phyloP scores from a whole-genome alignment of 2,113 vertebrate species.

The Podarcis muralis region DNA sequence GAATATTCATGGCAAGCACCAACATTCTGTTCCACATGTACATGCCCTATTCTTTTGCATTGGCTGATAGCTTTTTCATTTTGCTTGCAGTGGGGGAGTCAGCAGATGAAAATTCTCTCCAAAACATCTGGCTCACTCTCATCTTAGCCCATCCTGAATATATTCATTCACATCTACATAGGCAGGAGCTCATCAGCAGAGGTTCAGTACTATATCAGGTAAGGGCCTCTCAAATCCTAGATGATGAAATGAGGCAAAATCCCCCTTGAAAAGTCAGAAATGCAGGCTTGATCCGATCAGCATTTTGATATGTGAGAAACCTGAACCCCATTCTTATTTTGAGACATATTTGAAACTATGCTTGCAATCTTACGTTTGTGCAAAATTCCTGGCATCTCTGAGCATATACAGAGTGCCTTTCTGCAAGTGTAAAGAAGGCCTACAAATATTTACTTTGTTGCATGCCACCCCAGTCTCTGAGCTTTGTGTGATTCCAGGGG shows the following conservation, averaged over 20 bases:
- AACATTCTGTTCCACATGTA: not conserved
- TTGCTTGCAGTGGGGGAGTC: not conserved
- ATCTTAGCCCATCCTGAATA: constrained; percentile 18
- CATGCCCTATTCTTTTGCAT: not conserved
- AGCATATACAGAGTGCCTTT: not conserved
- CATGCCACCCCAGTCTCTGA: no score
- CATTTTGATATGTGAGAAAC: not conserved
- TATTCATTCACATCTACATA: not conserved
- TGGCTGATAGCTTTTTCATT: not conserved
- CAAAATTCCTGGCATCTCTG: not conserved
- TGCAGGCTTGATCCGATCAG: not conserved
- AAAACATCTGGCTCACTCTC: constrained; percentile 14
- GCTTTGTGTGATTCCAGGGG: no score
- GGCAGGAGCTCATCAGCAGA: constrained; percentile 7
- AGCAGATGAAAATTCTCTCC: not conserved
- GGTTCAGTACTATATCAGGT: constrained; percentile 45
- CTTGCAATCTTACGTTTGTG: not conserved
- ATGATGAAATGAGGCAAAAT: no score
- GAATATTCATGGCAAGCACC: no score
- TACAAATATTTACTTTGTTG: not conserved
- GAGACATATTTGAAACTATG: no score
- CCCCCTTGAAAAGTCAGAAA: not conserved
- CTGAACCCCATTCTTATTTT: no score
- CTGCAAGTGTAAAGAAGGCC: not conserved
- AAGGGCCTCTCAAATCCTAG: not conserved